These are phyloP conservation scores for Drosophila birchii DNA, from an alignment of 2,888 invertebrate species.

Conservation along the genomic window DNA sequence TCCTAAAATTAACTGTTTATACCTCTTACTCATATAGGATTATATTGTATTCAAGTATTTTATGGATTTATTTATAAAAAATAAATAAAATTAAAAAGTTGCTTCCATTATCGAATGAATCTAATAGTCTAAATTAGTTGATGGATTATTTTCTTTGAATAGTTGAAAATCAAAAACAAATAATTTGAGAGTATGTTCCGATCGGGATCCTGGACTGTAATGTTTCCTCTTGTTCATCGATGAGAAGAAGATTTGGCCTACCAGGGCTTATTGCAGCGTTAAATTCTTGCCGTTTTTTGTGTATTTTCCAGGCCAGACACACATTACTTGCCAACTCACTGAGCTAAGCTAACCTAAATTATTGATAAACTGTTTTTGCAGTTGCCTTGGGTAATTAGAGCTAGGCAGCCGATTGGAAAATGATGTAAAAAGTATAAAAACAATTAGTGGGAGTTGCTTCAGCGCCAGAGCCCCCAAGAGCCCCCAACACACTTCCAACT, in stretches of 20 bases:
- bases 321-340: conserved; percentile 72
- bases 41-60: neutral
- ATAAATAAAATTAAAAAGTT: neutral
- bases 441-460: conserved; percentile 5
- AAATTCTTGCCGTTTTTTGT: conserved; percentile 63
- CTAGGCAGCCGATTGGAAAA: conserved; percentile 42
- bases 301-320: conserved; percentile 33
- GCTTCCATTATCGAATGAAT: neutral
- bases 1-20: conserved; percentile 57
- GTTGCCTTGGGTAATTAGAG: conserved; percentile 34
- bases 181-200: neutral
- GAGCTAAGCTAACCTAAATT: conserved; percentile 63
- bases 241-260: conserved; percentile 30
- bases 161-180: too few species aligned
- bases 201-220: neutral
- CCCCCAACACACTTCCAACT: neutral
- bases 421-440: conserved; percentile 30
- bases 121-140: neutral
- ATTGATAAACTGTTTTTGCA: conserved; percentile 54
- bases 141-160: neutral
- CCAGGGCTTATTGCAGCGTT: conserved; percentile 61
- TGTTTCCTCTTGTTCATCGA: conserved; percentile 5
- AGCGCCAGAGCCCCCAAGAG: neutral
- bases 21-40: neutral
- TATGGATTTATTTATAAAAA: neutral